Base-by-base conservation (phyloP, 2,797 vertebrate genomes). In the Coracias cyanogaster region DNA sequence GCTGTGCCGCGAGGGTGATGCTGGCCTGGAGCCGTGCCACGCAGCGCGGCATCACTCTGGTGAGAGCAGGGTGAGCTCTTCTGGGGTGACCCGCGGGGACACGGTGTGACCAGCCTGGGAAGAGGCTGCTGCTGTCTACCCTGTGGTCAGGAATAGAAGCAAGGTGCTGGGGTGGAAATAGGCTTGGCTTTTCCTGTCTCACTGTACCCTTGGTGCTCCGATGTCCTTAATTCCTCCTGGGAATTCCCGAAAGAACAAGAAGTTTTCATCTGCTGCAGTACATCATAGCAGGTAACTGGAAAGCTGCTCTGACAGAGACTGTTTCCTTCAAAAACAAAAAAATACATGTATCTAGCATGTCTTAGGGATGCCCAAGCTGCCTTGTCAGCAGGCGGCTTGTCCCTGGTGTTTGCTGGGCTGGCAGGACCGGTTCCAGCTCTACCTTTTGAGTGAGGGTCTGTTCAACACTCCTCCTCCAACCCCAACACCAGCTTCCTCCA, bases 181-280 rank as follows among this genome's bases (percentile, higher is more conserved):
- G 24, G 19, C 48, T 72, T 64, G 45, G 31, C 25, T 52, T 81
- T 74, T 58, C 39, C 58, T 2, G 1, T 46, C n/a, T 28, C 6
- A 0, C 41, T 0, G 0, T 61, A n/a, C 15, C 45, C 48, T 49
- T 54, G 62, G n/a, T 33, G 72, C 1, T 1, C 11, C 0, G 7
- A 29, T 64, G 60, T 43, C 39, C 29, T 52, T 12, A 46, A 49
- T 80, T 86, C 41, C 48, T 86, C 71, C 52, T 7, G 51, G 77
- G 77, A 73, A 69, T 76, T 90, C 77, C 88, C 82, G 26, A 55
- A 83, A 83, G 51, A 86, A 39, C 15, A 19, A 78, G 20, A 28
- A 25, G 20, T 49, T 86, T 88, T 67, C 57, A 83, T 77, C 16
- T 1, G 0, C 65, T 31, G 33, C 26, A 6, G 51, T 16, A 5